phyloP scores from a whole-genome alignment of 2,797 vertebrate genomes.

The Pipistrellus pygmaeus region DNA sequence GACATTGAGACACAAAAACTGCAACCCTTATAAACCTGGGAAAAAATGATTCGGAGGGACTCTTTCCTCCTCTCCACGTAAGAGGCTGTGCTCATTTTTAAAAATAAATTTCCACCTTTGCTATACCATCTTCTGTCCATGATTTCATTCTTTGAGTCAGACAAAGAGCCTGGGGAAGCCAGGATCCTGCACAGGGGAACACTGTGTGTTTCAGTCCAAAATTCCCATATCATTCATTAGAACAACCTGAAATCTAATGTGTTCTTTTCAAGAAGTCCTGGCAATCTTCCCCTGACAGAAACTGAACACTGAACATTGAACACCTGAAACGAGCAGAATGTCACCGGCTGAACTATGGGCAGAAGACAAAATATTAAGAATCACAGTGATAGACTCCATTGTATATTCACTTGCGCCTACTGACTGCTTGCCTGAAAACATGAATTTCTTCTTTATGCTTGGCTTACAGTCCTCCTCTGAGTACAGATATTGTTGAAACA shows the following conservation, averaged over 20 bases:
- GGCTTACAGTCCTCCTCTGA: slow-evolving; percentile 55
- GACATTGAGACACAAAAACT: no score
- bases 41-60: no score
- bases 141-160: no score
- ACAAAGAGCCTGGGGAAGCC: no score
- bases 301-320: background rate
- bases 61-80: no score
- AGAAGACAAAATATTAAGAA: background rate
- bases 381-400: background rate
- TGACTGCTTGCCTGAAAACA: slow-evolving; percentile 15
- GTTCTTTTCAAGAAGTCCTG: background rate
- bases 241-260: slow-evolving; percentile 24
- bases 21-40: no score
- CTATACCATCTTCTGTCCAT: no score
- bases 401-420: background rate
- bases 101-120: no score
- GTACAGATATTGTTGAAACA: slow-evolving; percentile 35
- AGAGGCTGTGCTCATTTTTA: no score
- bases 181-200: no score
- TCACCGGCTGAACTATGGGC: background rate
- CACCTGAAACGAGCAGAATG: background rate
- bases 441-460: slow-evolving; percentile 47
- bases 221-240: background rate
- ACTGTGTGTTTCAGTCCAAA: no score
- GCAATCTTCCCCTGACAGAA: background rate